Evolutionary conservation across 92 coral and sea anemone genomes (phyloP), one percentile per base, ranked within the genome.

Genomic region (Porites lobata): DNA sequence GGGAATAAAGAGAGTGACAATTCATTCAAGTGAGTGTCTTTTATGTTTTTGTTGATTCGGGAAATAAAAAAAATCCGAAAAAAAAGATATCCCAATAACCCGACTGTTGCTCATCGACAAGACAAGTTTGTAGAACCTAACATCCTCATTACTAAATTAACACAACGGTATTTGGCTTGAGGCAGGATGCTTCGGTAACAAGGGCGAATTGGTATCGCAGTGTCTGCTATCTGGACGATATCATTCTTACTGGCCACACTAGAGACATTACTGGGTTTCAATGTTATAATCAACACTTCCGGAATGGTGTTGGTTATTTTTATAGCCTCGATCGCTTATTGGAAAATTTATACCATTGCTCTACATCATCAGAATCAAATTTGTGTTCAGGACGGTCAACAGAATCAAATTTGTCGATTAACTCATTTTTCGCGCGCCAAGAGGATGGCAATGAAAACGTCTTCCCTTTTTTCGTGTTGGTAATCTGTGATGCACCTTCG

Each of bases 361-460:
- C 54, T 18, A 3, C 71, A 50, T 65, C 83, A 62, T 47, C 83
- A 78, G 19, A 78, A 78, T 78, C 72, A 8, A 38, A 47, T 78
- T 64, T 19, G 24, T 2, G 72, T 5, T n/a, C 72, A 63, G 19
- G 83, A 14, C 38, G 72, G 51, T 6, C 70, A 63, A 43, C 59
- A 78, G 19, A 47, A 43, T 62, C 83, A 78, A 61, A 63, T 5
- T 43, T 1, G 50, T 47, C 59, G 38, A 64, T 10, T 19, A 4
- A 65, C 47, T 0, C 72, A 65, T n/a, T 47, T 78, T 11, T 57
- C 43, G 10, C 21, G 72, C 38, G 83, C 72, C 4, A 78, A 7
- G 15, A 78, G 29, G 38, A 9, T 78, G 43, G 71, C 43, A 38
- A 62, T 78, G 8, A 78, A 78, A 22, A 65, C 58, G 4, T 8